A percentile compares a stretch with the other conserved stretches of the same genome.
Conservation (phyloP, 2,888 invertebrate genomes). For the Eristalinus sepulchralis region DNA sequence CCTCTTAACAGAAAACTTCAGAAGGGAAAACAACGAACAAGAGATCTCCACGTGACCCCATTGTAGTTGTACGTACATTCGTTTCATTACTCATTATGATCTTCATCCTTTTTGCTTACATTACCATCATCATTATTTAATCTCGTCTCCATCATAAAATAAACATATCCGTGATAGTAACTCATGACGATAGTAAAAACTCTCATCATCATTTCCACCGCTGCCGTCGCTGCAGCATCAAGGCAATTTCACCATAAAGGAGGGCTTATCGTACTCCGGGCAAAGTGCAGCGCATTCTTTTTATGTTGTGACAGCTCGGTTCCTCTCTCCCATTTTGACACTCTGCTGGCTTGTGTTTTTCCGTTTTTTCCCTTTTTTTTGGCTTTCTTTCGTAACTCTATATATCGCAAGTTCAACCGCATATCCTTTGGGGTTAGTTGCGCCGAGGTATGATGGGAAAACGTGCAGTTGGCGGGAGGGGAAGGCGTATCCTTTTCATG, state of each 20-base stretch:
- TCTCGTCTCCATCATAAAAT: conserved; percentile 59
- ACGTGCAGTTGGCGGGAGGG: background rate
- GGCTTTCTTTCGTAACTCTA: conserved; percentile 19
- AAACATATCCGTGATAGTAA: conserved; percentile 49
- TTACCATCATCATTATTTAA: conserved; percentile 58
- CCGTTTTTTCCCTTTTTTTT: background rate
- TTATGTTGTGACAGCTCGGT: conserved; percentile 52
- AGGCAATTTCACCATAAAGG: conserved; percentile 59
- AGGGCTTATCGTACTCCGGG: conserved; percentile 52
- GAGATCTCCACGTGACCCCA: background rate
- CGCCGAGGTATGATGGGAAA: background rate
- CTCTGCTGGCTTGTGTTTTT: background rate
- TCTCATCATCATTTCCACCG: conserved; percentile 60
- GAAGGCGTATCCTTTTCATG: conserved; percentile 11
- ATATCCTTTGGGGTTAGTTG: conserved; percentile 36
- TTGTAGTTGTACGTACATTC: background rate
- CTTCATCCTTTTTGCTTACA: conserved; percentile 29
- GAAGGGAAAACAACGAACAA: too few species aligned
- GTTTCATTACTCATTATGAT: conserved; percentile 37
- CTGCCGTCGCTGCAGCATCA: conserved; percentile 30
- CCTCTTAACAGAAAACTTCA: background rate
- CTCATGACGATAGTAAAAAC: conserved; percentile 53
- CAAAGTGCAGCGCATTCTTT: conserved; percentile 51
- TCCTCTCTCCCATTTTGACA: background rate
- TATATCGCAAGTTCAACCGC: conserved; percentile 55